Percentiles rank a stretch among this genome's conserved stretches.
Evolutionary conservation across 2,797 vertebrate genomes (phyloP).

Genomic region (Tympanoctomys barrerae): DNA sequence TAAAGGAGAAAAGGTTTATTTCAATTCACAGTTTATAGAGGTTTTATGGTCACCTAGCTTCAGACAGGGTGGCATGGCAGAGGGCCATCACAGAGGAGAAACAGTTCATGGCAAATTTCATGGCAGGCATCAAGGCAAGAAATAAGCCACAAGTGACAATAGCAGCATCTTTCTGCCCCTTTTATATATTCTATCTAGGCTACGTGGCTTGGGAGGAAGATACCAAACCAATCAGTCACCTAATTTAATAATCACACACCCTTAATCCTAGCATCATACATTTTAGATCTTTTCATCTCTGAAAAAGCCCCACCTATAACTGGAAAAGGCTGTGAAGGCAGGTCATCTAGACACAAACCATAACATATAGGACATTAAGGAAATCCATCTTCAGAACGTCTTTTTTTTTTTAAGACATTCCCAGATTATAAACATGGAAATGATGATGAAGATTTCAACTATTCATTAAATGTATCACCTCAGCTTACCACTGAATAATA

Average conservation of each 20-base stretch:
- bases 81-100: neutral
- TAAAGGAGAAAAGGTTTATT: neutral
- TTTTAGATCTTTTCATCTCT: neutral
- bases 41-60: neutral
- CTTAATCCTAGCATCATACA: neutral
- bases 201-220: neutral
- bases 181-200: neutral
- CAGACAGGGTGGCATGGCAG: neutral
- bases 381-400: neutral
- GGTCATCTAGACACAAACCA: neutral
- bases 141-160: neutral
- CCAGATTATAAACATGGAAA: neutral
- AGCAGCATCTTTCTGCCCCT: neutral
- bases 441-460: constrained; percentile 24
- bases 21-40: neutral
- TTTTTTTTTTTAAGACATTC: constrained; percentile 36
- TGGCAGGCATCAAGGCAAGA: neutral
- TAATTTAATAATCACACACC: neutral
- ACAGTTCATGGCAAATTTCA: neutral
- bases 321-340: neutral
- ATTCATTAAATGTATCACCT: constrained; percentile 1
- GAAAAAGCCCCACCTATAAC: neutral
- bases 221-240: neutral
- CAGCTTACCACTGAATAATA: neutral
- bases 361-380: neutral